phyloP scores from a whole-genome alignment of 2,797 vertebrate genomes.

The Pachyuromys duprasi region DNA sequence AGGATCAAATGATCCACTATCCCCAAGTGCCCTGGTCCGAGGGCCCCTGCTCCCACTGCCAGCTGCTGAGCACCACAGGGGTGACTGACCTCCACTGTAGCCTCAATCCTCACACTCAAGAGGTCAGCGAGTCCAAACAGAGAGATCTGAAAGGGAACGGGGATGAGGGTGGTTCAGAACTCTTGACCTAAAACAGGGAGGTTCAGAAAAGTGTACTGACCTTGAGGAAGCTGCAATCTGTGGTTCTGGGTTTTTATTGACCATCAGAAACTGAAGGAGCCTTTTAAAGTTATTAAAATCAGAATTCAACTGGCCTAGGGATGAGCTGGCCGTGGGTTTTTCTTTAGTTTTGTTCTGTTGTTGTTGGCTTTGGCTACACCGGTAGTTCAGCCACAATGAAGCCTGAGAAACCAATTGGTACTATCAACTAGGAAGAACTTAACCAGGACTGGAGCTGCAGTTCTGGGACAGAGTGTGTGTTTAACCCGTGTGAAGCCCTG shows the following conservation, averaged over 20 bases:
- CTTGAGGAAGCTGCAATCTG: not conserved
- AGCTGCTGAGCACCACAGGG: not conserved
- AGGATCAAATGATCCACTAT: not conserved
- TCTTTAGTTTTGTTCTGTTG: not conserved
- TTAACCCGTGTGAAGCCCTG: not conserved
- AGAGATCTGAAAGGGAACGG: not conserved
- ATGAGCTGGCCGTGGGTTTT: not conserved
- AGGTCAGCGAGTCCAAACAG: not conserved
- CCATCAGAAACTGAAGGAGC: not conserved
- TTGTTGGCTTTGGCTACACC: not conserved
- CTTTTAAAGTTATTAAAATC: not conserved
- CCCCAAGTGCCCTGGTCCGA: not conserved
- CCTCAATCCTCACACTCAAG: not conserved
- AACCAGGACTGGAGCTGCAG: not conserved
- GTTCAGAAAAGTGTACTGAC: not conserved
- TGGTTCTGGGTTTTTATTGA: not conserved
- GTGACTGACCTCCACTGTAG: fast-evolving
- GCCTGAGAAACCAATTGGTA: not conserved
- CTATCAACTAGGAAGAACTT: not conserved
- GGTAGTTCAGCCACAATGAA: not conserved
- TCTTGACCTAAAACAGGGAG: not conserved
- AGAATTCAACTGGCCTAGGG: not conserved
- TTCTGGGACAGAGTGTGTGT: no score
- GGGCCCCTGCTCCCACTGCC: not conserved
- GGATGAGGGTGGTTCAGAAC: not conserved